These are phyloP conservation scores for Oceanodroma tethys DNA, from an alignment of 2,113 vertebrate species.

Conservation along the genomic window DNA sequence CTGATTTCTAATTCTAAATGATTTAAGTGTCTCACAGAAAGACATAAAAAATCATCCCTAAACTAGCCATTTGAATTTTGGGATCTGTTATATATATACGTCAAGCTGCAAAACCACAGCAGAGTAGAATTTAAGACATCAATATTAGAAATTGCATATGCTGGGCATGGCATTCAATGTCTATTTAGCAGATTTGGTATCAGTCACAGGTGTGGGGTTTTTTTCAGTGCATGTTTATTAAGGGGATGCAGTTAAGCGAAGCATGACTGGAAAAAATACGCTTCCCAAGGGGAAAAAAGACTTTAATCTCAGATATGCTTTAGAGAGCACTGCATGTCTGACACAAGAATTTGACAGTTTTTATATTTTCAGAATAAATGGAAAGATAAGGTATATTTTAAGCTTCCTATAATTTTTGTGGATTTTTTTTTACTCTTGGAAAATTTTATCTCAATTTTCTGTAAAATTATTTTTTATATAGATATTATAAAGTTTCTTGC, in stretches of 20 bases:
- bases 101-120: neutral
- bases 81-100: neutral
- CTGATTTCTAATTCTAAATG: neutral
- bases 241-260: neutral
- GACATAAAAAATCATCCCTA: neutral
- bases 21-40: neutral
- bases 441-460: neutral
- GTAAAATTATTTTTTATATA: neutral
- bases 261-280: too few relatives aligned
- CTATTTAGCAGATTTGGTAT: neutral
- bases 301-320: neutral
- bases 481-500: neutral
- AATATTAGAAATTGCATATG: neutral
- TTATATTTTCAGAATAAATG: neutral
- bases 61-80: neutral
- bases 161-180: neutral
- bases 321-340: neutral
- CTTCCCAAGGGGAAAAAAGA: too few relatives aligned
- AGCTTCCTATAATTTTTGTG: neutral
- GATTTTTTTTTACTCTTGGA: neutral
- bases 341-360: neutral
- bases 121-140: neutral
- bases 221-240: neutral
- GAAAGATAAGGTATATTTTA: neutral
- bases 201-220: too few relatives aligned